phyloP scores from a whole-genome alignment of 2,113 vertebrate genomes.

The Sula dactylatra region DNA sequence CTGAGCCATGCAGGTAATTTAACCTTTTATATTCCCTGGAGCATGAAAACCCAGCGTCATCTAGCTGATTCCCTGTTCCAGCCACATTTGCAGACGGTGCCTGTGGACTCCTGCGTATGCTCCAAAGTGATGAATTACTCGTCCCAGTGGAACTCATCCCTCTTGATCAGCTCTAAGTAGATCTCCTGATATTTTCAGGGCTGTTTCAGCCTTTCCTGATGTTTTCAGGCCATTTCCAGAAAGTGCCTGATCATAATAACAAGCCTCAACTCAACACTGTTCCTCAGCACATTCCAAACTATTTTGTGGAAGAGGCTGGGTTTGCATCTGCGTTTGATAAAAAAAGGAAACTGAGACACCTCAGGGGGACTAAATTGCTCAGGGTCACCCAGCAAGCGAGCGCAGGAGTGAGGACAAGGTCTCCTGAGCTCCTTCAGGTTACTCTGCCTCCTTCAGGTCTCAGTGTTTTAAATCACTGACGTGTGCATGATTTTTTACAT shows the following conservation, averaged over 20 bases:
- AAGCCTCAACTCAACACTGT: not conserved
- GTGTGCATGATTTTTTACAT: rapidly evolving
- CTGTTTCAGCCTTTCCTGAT: not conserved
- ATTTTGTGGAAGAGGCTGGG: not conserved
- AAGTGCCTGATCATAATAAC: not conserved
- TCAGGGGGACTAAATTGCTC: not conserved
- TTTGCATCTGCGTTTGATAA: not conserved
- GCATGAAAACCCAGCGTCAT: not conserved
- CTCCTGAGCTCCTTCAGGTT: not conserved
- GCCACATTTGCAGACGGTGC: not conserved
- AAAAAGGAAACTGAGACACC: not conserved
- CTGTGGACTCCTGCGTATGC: not conserved
- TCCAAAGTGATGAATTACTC: not conserved
- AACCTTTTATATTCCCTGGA: not conserved
- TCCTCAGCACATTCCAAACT: not conserved
- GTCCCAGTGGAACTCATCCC: not conserved
- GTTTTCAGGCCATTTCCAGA: not conserved
- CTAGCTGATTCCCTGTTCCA: not conserved
- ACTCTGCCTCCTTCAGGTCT: not conserved
- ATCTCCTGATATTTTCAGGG: not conserved
- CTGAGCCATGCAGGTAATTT: not conserved
- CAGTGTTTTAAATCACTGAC: rapidly evolving
- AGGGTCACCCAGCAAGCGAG: not conserved
- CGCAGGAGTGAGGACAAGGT: not conserved
- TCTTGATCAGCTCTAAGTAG: not conserved